phyloP scores from a whole-genome alignment of 2,113 vertebrate genomes.

The Grallaria varia region DNA sequence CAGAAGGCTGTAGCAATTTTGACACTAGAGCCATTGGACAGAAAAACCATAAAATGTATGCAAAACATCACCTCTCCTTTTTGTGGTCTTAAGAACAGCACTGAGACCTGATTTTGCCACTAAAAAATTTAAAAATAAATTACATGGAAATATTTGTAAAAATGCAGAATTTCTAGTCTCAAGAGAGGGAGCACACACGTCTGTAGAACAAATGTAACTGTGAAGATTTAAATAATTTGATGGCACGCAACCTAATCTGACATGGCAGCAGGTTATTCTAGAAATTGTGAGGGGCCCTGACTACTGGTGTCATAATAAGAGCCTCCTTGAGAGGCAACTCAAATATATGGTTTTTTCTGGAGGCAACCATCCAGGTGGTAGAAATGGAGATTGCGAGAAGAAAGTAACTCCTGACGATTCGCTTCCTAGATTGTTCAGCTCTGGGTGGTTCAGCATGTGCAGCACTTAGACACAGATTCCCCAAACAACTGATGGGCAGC shows the following conservation, averaged over 20 bases:
- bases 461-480: not conserved
- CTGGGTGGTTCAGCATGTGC: not conserved
- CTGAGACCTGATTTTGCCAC: not conserved
- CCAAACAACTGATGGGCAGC: rapidly evolving
- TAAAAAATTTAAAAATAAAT: not conserved
- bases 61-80: not conserved
- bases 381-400: not conserved
- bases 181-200: not conserved
- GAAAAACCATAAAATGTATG: not conserved
- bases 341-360: not conserved
- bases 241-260: conserved; percentile 59
- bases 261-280: conserved; percentile 67
- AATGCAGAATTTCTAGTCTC: not conserved
- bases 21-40: conserved; percentile 53
- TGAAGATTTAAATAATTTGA: conserved; percentile 66
- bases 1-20: conserved; percentile 42
- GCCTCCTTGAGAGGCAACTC: not conserved
- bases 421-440: not conserved
- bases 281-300: conserved; percentile 45
- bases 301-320: conserved; percentile 38
- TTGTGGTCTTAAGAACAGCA: not conserved
- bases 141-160: not conserved
- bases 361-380: not conserved
- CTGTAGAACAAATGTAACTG: conserved; percentile 46
- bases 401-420: not conserved